Evolutionary conservation across 2,888 invertebrate species (phyloP).

Genomic region (Apamea sordens): DNA sequence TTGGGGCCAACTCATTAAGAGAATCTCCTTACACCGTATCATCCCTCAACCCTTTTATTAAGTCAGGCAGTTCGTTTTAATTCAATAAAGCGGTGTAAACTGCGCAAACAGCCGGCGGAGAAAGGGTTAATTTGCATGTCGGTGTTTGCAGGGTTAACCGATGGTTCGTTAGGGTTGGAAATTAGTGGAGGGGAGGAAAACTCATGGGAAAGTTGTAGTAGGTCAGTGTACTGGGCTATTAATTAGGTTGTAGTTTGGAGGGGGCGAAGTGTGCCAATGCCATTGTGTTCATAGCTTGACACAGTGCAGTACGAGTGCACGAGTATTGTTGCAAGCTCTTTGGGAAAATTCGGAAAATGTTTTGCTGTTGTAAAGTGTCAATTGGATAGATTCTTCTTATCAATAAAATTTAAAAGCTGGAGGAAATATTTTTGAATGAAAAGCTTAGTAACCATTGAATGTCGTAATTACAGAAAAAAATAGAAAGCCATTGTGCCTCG

Average conservation of each 20-base stretch:
- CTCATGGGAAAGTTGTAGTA: constrained; percentile 87
- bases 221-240: constrained; percentile 79
- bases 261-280: constrained; percentile 51
- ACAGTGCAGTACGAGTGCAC: neutral
- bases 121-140: constrained; percentile 90
- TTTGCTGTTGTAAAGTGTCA: neutral
- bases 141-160: constrained; percentile 88
- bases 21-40: constrained; percentile 85
- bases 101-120: constrained; percentile 85
- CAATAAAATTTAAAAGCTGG: neutral
- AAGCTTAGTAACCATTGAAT: neutral
- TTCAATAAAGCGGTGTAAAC: constrained; percentile 89
- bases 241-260: constrained; percentile 46
- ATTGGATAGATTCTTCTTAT: neutral
- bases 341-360: neutral
- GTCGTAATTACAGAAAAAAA: neutral
- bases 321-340: neutral
- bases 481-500: neutral
- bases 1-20: constrained; percentile 85
- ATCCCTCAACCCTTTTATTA: constrained; percentile 85
- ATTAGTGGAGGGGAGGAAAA: constrained; percentile 85
- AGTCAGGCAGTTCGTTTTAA: constrained; percentile 80
- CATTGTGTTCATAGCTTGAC: constrained; percentile 8
- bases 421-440: neutral
- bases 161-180: constrained; percentile 88